Evolutionary conservation across 2,797 vertebrate genomes (phyloP).

Genomic region (Sebastes steindachneri): DNA sequence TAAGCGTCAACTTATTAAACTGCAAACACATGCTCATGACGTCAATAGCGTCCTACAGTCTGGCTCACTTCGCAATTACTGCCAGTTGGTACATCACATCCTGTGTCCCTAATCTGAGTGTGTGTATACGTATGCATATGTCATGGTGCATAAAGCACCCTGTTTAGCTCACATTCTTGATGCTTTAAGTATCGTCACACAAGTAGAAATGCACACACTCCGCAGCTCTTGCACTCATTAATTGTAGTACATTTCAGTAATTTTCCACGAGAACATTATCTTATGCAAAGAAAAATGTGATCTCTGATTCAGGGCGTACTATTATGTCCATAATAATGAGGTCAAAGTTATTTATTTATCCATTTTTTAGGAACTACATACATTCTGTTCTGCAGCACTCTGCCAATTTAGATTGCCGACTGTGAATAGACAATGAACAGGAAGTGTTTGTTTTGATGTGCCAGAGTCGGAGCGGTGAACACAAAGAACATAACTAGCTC

Average conservation of each 20-base stretch:
- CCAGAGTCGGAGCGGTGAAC: not conserved
- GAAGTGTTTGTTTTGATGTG: not conserved
- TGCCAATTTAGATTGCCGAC: not conserved
- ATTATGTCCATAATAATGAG: not conserved
- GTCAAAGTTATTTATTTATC: not conserved
- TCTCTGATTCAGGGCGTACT: not conserved
- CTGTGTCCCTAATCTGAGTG: not conserved
- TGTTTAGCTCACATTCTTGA: not conserved
- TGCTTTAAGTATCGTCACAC: not conserved
- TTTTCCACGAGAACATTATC: conserved; percentile 4
- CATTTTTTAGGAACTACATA: not conserved
- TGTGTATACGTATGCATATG: not conserved
- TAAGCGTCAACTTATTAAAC: not conserved
- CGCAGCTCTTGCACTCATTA: not conserved
- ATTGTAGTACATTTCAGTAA: not conserved
- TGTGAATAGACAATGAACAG: not conserved
- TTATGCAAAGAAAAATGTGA: not conserved
- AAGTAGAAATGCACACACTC: not conserved
- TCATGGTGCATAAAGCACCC: not conserved
- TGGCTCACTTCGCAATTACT: not conserved
- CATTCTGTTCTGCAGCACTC: not conserved
- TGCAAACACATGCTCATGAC: not conserved
- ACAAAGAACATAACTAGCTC: not conserved
- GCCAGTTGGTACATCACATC: not conserved
- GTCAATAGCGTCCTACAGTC: not conserved